These are phyloP conservation scores for Drosophila funebris DNA, from an alignment of 1,140 invertebrate genomes.

Conservation along the genomic window DNA sequence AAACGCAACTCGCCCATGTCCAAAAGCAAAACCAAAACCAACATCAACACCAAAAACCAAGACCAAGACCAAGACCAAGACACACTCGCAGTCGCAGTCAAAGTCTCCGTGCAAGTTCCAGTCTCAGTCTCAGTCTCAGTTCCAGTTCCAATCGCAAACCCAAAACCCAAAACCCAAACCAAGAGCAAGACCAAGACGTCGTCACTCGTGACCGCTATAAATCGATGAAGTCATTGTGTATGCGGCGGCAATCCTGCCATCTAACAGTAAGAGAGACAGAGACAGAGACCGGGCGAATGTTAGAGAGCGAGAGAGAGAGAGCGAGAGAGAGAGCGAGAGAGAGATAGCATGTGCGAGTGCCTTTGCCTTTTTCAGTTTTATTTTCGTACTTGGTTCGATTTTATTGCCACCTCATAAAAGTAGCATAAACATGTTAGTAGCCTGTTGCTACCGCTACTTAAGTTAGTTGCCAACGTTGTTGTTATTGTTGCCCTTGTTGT, in stretches of 20 bases:
- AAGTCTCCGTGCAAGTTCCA: background rate
- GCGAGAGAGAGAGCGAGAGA: background rate
- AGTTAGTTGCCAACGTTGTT: conserved; percentile 60
- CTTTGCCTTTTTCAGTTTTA: conserved; percentile 60
- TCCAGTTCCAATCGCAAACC: background rate
- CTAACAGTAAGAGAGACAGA: background rate
- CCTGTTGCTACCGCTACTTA: conserved; percentile 81
- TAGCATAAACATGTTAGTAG: conserved; percentile 82
- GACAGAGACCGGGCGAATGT: background rate
- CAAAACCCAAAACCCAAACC: conserved; percentile 18
- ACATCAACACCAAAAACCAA: conserved; percentile 8
- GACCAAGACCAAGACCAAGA: conserved; percentile 41
- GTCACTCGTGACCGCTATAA: conserved; percentile 77
- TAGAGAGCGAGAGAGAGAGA: background rate
- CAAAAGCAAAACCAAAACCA: conserved; percentile 6
- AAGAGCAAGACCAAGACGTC: conserved; percentile 47
- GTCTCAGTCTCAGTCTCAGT: background rate
- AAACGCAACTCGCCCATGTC: conserved; percentile 54
- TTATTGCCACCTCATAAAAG: conserved; percentile 81
- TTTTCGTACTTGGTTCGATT: conserved; percentile 80
- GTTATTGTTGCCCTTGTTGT: background rate
- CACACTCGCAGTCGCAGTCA: conserved; percentile 9
- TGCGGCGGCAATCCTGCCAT: conserved; percentile 30
- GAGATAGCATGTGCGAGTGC: background rate
- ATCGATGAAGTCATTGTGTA: conserved; percentile 80